Conservation (phyloP, 2,797 vertebrate genomes). For the Micrastur ruficollis region DNA sequence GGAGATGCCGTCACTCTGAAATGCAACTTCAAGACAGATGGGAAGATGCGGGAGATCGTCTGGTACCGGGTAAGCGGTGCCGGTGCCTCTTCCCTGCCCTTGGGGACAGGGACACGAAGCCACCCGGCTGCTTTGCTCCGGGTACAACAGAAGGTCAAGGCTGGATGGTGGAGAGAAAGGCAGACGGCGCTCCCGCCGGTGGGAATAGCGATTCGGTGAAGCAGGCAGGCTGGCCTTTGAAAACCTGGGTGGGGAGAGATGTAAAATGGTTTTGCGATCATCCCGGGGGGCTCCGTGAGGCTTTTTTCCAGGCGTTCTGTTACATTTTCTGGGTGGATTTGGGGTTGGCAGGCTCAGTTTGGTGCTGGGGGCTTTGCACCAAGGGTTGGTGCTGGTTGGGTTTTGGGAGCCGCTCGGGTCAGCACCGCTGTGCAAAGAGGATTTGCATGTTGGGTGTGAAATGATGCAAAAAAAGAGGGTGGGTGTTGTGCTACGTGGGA, state of each 20-base stretch:
- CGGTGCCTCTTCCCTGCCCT: neutral
- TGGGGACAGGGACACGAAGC: neutral
- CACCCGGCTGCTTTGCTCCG: neutral
- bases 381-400: rapidly evolving
- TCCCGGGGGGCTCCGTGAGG: neutral
- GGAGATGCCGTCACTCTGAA: slow-evolving; percentile 96
- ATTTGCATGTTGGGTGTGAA: neutral
- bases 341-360: neutral
- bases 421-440: neutral
- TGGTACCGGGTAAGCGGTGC: slow-evolving; percentile 93
- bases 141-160: neutral
- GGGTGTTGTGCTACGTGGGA: rapidly evolving
- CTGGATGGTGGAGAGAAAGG: neutral
- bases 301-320: neutral
- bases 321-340: neutral
- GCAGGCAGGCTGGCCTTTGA: neutral
- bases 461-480: neutral
- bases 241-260: rapidly evolving
- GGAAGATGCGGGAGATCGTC: slow-evolving; percentile 95
- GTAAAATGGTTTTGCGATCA: neutral
- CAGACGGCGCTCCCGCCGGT: neutral
- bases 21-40: slow-evolving; percentile 99
- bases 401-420: rapidly evolving
- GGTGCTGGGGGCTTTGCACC: neutral
- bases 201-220: neutral